phyloP scores from a whole-genome alignment of 1,140 invertebrate species.

The Brachionus rubens region DNA sequence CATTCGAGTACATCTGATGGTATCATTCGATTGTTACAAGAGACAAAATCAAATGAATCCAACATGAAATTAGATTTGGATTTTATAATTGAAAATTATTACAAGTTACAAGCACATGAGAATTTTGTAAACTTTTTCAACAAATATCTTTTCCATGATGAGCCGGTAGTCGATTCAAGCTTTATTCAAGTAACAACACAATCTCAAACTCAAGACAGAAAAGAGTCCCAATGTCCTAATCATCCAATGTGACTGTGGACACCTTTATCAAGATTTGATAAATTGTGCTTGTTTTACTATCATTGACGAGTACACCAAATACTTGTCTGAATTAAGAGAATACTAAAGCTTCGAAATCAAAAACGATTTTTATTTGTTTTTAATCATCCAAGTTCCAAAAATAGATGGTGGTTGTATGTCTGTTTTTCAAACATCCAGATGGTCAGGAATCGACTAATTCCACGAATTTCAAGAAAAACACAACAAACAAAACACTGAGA shows the following conservation, averaged over 20 bases:
- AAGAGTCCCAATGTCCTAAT: conserved; percentile 50
- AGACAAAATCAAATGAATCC: not conserved
- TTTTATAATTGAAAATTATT: conserved; percentile 10
- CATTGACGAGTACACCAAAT: too few species aligned
- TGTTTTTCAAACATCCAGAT: too few species aligned
- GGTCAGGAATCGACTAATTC: too few species aligned
- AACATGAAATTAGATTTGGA: not conserved
- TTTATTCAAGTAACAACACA: conserved; percentile 49
- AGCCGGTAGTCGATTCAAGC: not conserved
- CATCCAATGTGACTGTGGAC: conserved; percentile 55
- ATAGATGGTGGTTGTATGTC: too few species aligned
- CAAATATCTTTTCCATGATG: not conserved
- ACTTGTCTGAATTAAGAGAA: too few species aligned
- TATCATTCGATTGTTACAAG: not conserved
- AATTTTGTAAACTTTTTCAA: conserved; percentile 15
- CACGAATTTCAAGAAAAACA: too few species aligned
- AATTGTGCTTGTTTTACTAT: too few species aligned
- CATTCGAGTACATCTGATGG: conserved; percentile 48
- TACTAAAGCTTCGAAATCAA: too few species aligned
- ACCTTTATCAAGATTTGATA: conserved; percentile 48
- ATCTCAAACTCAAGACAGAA: conserved; percentile 1
- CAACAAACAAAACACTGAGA: not conserved
- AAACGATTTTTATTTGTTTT: too few species aligned
- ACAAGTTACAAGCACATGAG: conserved; percentile 11
- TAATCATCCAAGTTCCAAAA: too few species aligned